Conservation (phyloP, 2,113 vertebrate species). For the Enhydra lutris region DNA sequence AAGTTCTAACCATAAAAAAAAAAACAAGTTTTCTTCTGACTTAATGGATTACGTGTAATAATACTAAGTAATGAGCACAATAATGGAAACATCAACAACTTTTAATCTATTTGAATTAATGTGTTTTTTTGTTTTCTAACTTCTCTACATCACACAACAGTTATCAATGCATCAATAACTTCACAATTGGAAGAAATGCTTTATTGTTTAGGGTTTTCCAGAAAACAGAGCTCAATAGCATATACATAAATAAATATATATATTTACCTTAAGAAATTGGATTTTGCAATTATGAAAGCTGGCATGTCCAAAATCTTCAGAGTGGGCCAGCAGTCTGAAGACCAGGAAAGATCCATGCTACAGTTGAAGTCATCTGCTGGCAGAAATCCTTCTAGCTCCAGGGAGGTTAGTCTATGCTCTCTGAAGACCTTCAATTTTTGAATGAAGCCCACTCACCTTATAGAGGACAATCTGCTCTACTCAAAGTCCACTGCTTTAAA, state of each 20-base stretch:
- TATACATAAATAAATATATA: not conserved
- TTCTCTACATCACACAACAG: not conserved
- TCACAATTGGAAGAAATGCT: not conserved
- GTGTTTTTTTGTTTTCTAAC: not conserved
- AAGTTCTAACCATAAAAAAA: not conserved
- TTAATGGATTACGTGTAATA: not conserved
- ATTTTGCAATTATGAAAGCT: not conserved
- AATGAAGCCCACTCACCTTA: not conserved
- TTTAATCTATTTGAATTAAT: not conserved
- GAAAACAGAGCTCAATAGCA: not conserved
- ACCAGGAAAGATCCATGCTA: not conserved
- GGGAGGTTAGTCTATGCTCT: not conserved
- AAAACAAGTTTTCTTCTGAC: not conserved
- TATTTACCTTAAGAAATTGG: not conserved
- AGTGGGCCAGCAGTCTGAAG: not conserved
- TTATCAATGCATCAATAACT: not conserved
- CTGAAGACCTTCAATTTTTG: not conserved
- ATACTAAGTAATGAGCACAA: not conserved
- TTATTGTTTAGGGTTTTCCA: not conserved
- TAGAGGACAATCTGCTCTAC: not conserved
- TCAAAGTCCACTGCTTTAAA: not conserved
- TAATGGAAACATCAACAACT: not conserved
- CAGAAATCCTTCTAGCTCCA: not conserved
- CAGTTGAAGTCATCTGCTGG: not conserved
- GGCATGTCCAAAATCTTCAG: not conserved